Base-by-base conservation (phyloP, 2,797 vertebrate genomes). In the Nannoperca australis region DNA sequence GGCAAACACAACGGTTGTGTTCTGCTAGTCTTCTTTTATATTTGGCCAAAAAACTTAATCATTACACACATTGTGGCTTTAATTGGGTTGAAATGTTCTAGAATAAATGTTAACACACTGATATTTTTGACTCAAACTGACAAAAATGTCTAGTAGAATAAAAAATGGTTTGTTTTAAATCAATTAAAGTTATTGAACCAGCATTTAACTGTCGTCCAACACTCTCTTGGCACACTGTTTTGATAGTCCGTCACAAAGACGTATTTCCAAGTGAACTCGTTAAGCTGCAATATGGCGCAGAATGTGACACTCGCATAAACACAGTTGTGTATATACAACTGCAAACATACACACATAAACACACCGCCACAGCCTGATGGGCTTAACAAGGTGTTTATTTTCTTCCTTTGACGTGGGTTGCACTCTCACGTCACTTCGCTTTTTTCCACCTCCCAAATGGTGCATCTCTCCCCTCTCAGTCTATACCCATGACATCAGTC, bases 401-500 rank as follows among this genome's bases (percentile, higher is more conserved):
- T 59, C 71, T 59, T 72, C 61, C 72, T 63, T 70, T 82, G 86
- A 90, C 78, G 81, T 89, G 75, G 81, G 88, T 73, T 82, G 73
- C 82, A 60, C 82, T 80, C 73, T 70, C 77, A 76, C 87, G 83
- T 91, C 87, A 87, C 66, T 85, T 70, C 54, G 30, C 45, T 63
- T 67, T 61, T 13, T 55, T 9, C 11, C 42, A 20, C 15, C 73
- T 58, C 76, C 79, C 74, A 69, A 69, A 47, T 85, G 72, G 77
- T 70, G 77, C 79, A 71, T 58, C 71, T 44, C 68, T 69, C 63
- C 58, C 61, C 58, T 12, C 70, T 45, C 67, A 70, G 59, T 83
- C 83, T 85, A 76, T 88, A 79, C 54, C 75, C 38, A 67, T 92
- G 91, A 91, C 91, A 93, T 92, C 88, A 93, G 90, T 92, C 93